Conservation (phyloP, 1,140 invertebrate genomes). For the Leptoteleia sp. region DNA sequence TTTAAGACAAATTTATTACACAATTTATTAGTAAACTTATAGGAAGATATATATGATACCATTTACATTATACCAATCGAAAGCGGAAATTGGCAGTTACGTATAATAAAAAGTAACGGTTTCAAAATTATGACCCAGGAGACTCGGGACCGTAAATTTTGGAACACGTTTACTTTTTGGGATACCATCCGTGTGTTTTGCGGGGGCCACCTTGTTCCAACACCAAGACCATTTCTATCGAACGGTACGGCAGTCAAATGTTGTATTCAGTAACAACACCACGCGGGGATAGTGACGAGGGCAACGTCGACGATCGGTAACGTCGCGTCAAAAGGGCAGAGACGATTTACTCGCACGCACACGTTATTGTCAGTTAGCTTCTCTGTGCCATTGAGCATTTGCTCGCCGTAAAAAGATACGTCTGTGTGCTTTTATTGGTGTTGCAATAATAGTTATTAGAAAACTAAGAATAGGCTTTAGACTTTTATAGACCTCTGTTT, state of each 20-base stretch:
- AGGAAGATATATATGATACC: too few relatives aligned
- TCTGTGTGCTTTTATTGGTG: constrained; percentile 62
- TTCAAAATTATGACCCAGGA: too few relatives aligned
- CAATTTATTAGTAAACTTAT: too few relatives aligned
- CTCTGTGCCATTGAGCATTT: constrained; percentile 54
- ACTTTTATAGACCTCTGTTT: constrained; percentile 59
- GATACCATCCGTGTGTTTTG: too few relatives aligned
- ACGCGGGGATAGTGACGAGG: constrained; percentile 42
- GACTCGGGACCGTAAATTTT: too few relatives aligned
- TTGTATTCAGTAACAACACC: constrained; percentile 14
- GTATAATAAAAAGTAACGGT: too few relatives aligned
- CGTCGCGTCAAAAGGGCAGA: constrained; percentile 46
- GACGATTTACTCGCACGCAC: constrained; percentile 34
- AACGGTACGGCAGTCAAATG: background rate
- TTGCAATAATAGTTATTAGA: constrained; percentile 63
- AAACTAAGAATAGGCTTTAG: constrained; percentile 62
- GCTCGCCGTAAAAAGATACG: constrained; percentile 40
- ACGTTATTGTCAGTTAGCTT: constrained; percentile 52
- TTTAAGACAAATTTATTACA: too few relatives aligned
- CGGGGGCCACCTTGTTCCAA: too few relatives aligned
- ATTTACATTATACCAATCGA: too few relatives aligned
- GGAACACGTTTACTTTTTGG: too few relatives aligned
- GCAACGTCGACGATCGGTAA: constrained; percentile 43
- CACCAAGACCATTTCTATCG: too few relatives aligned
- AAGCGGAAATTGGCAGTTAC: too few relatives aligned